Base-by-base conservation (phyloP, 2,113 vertebrate species). In the Psilopogon haemacephalus region DNA sequence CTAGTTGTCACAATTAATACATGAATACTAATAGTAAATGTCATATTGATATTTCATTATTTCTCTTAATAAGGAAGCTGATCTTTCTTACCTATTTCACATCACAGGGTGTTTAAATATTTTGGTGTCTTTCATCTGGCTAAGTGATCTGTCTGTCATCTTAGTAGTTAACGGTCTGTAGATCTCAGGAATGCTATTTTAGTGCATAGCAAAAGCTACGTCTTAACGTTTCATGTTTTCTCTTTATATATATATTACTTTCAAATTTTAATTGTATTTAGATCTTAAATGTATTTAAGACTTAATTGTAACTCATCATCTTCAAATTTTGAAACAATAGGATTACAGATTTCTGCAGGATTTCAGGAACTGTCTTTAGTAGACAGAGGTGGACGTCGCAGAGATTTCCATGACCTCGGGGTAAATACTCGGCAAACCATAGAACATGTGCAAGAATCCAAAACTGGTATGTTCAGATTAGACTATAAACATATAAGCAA, bases 371-470 rank as follows among this genome's bases (percentile, higher is more conserved):
- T 99, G 44, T 98, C 98, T 6, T 70, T 99, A 24, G 97, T 97
- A 26, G 99, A 99, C 15, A 97, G 99, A 90, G 99, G 99, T 32
- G 98, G 98, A 37, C 98, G 97, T 17, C 98, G 98, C 3, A 93
- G 98, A 52, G 99, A 99, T 93, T 98, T 98, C 40, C 93, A 98
- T 20, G 99, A 99, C 89, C 88, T 96, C 0, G 98, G 98, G 11
- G 72, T 99, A 9, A 97, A 98, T 90, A 99, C 99, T 26, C 97
- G 99, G 24, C 97, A 98, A 88, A 89, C 97, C 14, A 98, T 99
- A 73, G 98, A 98, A 32, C 99, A 99, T 16, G 99, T 99, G 9
- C 98, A 96, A 63, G 98, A 98, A 1, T 99, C 98, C 13, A 99
- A 99, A 96, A 97, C 95, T 52, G 99, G 99, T 99, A 81, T 23